A percentile compares a stretch with the other conserved stretches of the same genome.
These are phyloP conservation scores for Caenorhabditis sp. DNA, from an alignment of 2,888 invertebrate genomes.

Conservation along the genomic window DNA sequence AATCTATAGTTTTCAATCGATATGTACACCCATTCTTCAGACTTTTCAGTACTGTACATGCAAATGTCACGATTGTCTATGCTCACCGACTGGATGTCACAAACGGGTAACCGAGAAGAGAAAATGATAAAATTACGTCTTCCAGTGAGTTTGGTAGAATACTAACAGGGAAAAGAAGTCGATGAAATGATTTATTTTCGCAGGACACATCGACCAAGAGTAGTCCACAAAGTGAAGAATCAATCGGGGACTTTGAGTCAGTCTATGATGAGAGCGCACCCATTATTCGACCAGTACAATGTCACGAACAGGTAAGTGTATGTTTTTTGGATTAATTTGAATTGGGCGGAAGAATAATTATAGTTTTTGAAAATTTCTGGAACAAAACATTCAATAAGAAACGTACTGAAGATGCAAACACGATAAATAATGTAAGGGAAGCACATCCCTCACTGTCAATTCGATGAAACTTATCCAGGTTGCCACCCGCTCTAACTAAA, in stretches of 20 bases:
- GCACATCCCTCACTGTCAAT: no score
- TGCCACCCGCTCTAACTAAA: no score
- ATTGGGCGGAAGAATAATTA: no score
- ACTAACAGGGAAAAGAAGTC: constrained; percentile 27
- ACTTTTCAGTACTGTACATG: constrained; percentile 67
- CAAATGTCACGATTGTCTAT: constrained; percentile 72
- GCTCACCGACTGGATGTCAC: constrained; percentile 77
- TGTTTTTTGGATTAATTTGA: neutral
- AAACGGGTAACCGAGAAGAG: constrained; percentile 68
- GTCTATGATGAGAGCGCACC: constrained; percentile 69
- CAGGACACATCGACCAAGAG: constrained; percentile 52
- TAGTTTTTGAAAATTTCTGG: no score
- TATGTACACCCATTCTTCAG: neutral
- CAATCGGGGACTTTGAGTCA: constrained; percentile 62
- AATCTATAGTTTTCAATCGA: neutral
- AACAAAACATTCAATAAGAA: no score
- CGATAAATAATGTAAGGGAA: no score
- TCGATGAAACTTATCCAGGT: no score
- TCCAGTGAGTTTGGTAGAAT: neutral
- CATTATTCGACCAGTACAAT: constrained; percentile 63
- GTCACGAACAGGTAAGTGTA: constrained; percentile 44
- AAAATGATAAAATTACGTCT: constrained; percentile 65
- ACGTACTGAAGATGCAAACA: no score
- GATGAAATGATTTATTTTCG: constrained; percentile 50
- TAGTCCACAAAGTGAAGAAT: constrained; percentile 56